Evolutionary conservation across 2,888 invertebrate species (phyloP).

Genomic region (Drosophila mettleri): DNA sequence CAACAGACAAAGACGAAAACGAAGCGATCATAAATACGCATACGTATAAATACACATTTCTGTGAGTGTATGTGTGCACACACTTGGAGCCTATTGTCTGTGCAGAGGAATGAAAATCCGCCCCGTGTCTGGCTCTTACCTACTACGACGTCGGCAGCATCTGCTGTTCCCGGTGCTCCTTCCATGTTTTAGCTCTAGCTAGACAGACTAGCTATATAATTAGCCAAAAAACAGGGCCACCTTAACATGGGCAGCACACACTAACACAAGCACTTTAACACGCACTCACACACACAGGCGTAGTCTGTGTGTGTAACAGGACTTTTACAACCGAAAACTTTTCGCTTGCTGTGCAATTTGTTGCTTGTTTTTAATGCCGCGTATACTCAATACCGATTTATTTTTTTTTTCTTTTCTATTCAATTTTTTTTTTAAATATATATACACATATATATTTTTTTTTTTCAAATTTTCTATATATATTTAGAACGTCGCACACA

Average conservation of each 20-base stretch:
- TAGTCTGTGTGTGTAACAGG: constrained; percentile 28
- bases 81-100: constrained; percentile 58
- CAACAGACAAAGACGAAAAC: constrained; percentile 27
- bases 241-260: constrained; percentile 50
- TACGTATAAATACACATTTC: constrained; percentile 45
- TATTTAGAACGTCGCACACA: constrained; percentile 71
- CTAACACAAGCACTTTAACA: constrained; percentile 12
- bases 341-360: constrained; percentile 30
- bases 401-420: constrained; percentile 42
- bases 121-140: constrained; percentile 48
- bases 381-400: constrained; percentile 47
- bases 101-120: constrained; percentile 34
- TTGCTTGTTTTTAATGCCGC: constrained; percentile 50
- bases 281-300: constrained; percentile 30
- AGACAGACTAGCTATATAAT: constrained; percentile 61
- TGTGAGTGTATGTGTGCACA: constrained; percentile 34
- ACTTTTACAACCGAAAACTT: constrained; percentile 32
- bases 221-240: constrained; percentile 72
- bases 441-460: too few species aligned
- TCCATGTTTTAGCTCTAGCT: constrained; percentile 72
- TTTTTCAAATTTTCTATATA: constrained; percentile 25
- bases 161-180: constrained; percentile 55
- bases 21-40: constrained; percentile 60
- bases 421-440: constrained; percentile 20
- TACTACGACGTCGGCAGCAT: constrained; percentile 38